Conservation (phyloP, 2,113 vertebrate species). For the Triplophysa rosa region DNA sequence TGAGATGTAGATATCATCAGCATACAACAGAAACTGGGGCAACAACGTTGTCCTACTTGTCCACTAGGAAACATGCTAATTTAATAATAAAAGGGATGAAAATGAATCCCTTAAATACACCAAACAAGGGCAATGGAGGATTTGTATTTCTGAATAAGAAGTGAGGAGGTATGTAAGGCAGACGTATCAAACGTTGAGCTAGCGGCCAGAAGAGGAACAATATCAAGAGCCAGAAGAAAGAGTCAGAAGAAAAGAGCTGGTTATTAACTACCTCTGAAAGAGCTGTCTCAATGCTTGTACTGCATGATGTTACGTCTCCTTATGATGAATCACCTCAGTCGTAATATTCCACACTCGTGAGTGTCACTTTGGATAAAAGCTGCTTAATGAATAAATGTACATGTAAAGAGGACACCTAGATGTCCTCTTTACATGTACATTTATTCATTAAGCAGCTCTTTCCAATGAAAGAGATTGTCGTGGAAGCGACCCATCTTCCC, state of each 20-base stretch:
- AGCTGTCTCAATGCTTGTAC: background rate
- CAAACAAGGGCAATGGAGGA: background rate
- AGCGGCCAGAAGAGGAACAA: background rate
- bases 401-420: no score
- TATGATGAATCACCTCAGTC: background rate
- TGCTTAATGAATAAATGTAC: no score
- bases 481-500: no score
- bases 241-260: background rate
- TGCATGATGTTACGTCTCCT: no score
- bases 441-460: no score
- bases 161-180: background rate
- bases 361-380: no score
- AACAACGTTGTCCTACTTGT: background rate
- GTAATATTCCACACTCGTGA: no score
- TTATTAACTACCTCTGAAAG: background rate
- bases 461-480: no score
- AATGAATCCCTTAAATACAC: background rate
- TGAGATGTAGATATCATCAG: no score
- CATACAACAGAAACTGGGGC: background rate
- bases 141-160: background rate
- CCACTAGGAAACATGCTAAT: background rate
- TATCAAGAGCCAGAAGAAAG: background rate
- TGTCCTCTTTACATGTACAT: no score
- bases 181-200: background rate
- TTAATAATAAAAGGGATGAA: background rate